Conservation (phyloP, 1,140 invertebrate genomes). For the Acromyrmex echinatior region DNA sequence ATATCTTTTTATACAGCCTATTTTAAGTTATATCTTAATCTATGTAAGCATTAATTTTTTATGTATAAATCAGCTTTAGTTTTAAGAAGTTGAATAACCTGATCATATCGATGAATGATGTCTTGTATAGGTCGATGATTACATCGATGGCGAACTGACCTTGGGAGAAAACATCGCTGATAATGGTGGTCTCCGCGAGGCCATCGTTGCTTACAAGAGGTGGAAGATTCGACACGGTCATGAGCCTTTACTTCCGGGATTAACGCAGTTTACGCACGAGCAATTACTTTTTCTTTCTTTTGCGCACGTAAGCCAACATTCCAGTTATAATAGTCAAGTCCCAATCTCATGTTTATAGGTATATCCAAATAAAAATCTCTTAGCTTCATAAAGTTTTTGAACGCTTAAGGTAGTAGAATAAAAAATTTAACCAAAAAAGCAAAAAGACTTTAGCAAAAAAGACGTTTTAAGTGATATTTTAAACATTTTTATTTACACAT, state of each 20-base stretch:
- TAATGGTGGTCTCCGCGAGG: conserved; percentile 94
- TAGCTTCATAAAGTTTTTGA: neutral
- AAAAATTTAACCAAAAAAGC: neutral
- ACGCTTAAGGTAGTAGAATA: neutral
- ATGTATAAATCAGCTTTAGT: neutral
- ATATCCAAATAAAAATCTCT: neutral
- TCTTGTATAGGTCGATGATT: conserved; percentile 77
- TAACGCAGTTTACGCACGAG: conserved; percentile 91
- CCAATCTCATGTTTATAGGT: neutral
- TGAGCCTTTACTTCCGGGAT: conserved; percentile 91
- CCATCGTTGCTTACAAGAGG: conserved; percentile 91
- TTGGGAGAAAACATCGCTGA: conserved; percentile 97
- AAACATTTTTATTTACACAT: neutral
- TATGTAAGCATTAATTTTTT: neutral
- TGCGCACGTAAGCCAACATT: conserved; percentile 90
- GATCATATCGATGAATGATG: neutral
- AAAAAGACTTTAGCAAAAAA: neutral
- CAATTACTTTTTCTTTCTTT: conserved; percentile 97
- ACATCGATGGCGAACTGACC: conserved; percentile 93
- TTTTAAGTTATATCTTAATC: neutral
- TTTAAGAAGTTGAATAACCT: neutral
- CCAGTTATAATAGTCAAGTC: neutral
- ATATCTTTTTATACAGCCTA: neutral
- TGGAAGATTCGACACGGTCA: conserved; percentile 88
- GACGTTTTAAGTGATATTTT: neutral